Evolutionary conservation across 2,113 vertebrate genomes (phyloP).

Genomic region (cattle (Bos taurus)): ARS-UCD2.0 NC_037348.1:64790501-64791000

Average conservation of each 20-base stretch:
- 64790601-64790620: background rate
- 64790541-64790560: background rate
- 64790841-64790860: background rate
- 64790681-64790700: background rate
- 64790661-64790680: background rate
- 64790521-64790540: background rate
- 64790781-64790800: background rate
- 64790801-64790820: background rate
- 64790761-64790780: background rate
- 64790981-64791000: background rate
- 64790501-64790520: background rate
- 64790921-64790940: background rate
- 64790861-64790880: background rate
- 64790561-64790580: background rate
- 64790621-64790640: background rate
- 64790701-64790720: background rate
- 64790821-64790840: accelerated
- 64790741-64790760: background rate
- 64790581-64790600: background rate
- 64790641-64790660: background rate
- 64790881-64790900: accelerated
- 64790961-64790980: background rate
- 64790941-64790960: background rate
- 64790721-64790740: background rate
- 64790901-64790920: background rate